These are phyloP conservation scores for Colinus virginianus DNA, from an alignment of 2,113 vertebrate species.

Conservation along the genomic window DNA sequence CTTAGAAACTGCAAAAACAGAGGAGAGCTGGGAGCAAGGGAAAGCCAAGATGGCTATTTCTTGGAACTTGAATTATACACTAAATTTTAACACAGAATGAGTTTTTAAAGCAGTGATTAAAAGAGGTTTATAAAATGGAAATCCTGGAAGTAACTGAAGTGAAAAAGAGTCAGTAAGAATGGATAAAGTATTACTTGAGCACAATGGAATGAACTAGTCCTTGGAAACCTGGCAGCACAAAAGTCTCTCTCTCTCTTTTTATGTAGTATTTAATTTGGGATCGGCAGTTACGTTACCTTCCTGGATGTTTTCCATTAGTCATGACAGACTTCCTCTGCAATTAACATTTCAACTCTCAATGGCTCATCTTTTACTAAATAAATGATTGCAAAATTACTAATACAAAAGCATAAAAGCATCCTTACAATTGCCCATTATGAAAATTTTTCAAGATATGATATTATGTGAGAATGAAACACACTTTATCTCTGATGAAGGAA, in stretches of 20 bases:
- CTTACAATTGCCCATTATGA: not conserved
- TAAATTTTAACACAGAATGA: not conserved
- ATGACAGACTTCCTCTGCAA: not conserved
- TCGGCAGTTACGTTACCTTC: not conserved
- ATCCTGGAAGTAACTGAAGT: slow-evolving; percentile 4
- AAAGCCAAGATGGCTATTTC: not conserved
- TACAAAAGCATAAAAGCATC: not conserved
- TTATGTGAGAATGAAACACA: not conserved
- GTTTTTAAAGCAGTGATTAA: slow-evolving; percentile 31
- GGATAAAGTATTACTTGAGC: slow-evolving; percentile 6
- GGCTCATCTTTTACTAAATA: not conserved
- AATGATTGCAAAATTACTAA: slow-evolving; percentile 6
- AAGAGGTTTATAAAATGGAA: slow-evolving; percentile 44
- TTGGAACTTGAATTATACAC: not conserved
- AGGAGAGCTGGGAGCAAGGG: not conserved
- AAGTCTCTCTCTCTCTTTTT: not conserved
- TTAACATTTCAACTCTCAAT: not conserved
- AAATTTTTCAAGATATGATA: not conserved
- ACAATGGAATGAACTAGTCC: slow-evolving; percentile 7
- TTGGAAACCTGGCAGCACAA: slow-evolving; percentile 40
- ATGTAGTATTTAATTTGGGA: slow-evolving; percentile 1
- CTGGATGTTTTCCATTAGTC: not conserved
- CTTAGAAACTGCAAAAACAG: not conserved
- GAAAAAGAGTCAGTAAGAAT: not conserved
- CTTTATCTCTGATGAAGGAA: not conserved